Evolutionary conservation across 2,888 invertebrate genomes (phyloP).

Genomic region (Hybos culiciformis): DNA sequence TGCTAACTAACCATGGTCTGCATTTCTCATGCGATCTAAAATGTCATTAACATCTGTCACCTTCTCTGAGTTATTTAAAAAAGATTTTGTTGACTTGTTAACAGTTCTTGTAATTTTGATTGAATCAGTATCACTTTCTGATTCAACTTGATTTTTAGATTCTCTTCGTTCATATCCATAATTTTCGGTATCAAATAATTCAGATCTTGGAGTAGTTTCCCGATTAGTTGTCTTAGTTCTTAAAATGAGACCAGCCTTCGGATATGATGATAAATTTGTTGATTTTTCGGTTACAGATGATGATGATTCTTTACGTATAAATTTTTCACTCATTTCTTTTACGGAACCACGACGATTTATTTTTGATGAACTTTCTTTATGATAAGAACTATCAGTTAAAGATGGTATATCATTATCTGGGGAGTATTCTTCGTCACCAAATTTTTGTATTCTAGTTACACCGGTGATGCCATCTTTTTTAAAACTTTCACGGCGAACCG

Average conservation of each 20-base stretch:
- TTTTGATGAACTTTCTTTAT: slow-evolving; percentile 18
- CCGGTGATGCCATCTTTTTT: slow-evolving; percentile 37
- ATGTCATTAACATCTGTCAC: slow-evolving; percentile 65
- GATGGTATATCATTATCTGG: slow-evolving; percentile 10
- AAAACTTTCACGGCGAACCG: slow-evolving; percentile 34
- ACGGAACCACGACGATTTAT: slow-evolving; percentile 57
- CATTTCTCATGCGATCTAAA: slow-evolving; percentile 62
- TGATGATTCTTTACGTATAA: slow-evolving; percentile 46
- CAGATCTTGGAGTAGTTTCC: slow-evolving; percentile 24
- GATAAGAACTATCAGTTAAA: slow-evolving; percentile 10
- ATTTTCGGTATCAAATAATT: slow-evolving; percentile 12
- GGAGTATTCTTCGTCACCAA: slow-evolving; percentile 18
- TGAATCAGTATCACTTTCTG: slow-evolving; percentile 23
- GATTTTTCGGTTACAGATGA: slow-evolving; percentile 24
- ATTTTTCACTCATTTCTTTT: slow-evolving; percentile 65
- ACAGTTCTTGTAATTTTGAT: slow-evolving; percentile 17
- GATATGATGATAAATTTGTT: slow-evolving; percentile 35
- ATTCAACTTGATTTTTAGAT: slow-evolving; percentile 18
- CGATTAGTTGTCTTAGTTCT: slow-evolving; percentile 37
- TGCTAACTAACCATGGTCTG: slow-evolving; percentile 44
- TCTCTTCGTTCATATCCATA: slow-evolving; percentile 19
- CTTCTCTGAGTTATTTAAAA: slow-evolving; percentile 52
- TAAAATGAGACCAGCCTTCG: slow-evolving; percentile 61
- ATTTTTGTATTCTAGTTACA: slow-evolving; percentile 23
- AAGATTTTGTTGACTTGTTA: slow-evolving; percentile 38